These are phyloP conservation scores for Tetropium fuscum DNA, from an alignment of 2,888 invertebrate genomes.

Conservation along the genomic window DNA sequence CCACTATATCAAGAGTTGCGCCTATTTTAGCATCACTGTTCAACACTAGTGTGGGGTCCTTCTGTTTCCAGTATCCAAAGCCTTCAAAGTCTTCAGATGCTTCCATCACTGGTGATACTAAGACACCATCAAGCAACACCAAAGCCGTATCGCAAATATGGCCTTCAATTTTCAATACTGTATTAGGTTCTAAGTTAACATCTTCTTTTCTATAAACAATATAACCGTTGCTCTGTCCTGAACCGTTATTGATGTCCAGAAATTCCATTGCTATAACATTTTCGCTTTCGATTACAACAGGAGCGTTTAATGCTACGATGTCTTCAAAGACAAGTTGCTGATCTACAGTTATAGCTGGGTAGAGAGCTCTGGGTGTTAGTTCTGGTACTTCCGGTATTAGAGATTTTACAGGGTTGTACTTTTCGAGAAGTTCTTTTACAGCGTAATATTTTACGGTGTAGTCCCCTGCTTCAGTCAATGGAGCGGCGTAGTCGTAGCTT, in stretches of 20 bases:
- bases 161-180: constrained; percentile 60
- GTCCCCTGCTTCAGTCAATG: constrained; percentile 89
- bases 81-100: constrained; percentile 53
- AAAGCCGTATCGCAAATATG: constrained; percentile 68
- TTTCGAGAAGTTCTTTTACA: constrained; percentile 70
- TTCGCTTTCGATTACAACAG: constrained; percentile 3
- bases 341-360: constrained; percentile 49
- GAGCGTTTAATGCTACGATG: not conserved
- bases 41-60: constrained; percentile 53
- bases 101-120: constrained; percentile 59
- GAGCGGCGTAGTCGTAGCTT: constrained; percentile 80
- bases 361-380: constrained; percentile 54
- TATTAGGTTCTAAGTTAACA: constrained; percentile 49
- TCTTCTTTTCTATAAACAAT: constrained; percentile 66
- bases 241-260: constrained; percentile 61
- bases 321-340: constrained; percentile 41
- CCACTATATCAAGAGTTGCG: constrained; percentile 63
- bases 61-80: constrained; percentile 64
- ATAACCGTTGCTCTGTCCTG: constrained; percentile 71
- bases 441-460: constrained; percentile 77
- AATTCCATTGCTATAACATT: constrained; percentile 58
- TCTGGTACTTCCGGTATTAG: constrained; percentile 56
- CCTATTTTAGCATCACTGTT: constrained; percentile 41
- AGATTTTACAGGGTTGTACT: constrained; percentile 56
- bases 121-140: constrained; percentile 65